Conservation (phyloP, 1,140 invertebrate genomes). For the Drosophila virilis region DNA sequence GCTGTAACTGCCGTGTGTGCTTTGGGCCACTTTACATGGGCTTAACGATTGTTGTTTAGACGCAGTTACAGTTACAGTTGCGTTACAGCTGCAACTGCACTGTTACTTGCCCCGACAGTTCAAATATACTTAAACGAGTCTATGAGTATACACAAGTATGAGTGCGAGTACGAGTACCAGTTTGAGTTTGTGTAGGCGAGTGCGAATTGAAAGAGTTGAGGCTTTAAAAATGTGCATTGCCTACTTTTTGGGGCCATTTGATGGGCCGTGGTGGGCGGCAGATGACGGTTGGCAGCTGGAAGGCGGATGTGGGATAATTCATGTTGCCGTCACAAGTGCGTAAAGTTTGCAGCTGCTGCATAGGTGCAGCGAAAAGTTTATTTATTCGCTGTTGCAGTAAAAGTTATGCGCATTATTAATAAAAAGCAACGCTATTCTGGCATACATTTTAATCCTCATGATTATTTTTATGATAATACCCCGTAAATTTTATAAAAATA, state of each 20-base stretch:
- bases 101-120: conserved; percentile 24
- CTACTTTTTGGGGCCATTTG: conserved; percentile 45
- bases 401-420: conserved; percentile 75
- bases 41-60: conserved; percentile 77
- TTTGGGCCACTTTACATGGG: conserved; percentile 67
- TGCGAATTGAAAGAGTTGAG: conserved; percentile 17
- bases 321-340: conserved; percentile 37
- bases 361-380: conserved; percentile 26
- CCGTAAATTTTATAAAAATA: conserved; percentile 46
- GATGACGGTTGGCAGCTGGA: neutral
- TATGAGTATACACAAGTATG: neutral
- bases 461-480: conserved; percentile 60
- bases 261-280: neutral
- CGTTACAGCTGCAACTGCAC: conserved; percentile 46
- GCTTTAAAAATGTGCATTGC: conserved; percentile 66
- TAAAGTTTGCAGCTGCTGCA: conserved; percentile 39
- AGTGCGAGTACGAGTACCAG: neutral
- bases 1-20: conserved; percentile 34
- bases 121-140: conserved; percentile 35
- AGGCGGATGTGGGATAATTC: neutral
- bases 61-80: conserved; percentile 72
- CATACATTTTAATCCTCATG: conserved; percentile 71
- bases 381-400: conserved; percentile 27
- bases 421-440: conserved; percentile 33
- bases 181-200: conserved; percentile 17